These are phyloP conservation scores for Hypolimnas misippus DNA, from an alignment of 2,888 invertebrate genomes.

Conservation along the genomic window DNA sequence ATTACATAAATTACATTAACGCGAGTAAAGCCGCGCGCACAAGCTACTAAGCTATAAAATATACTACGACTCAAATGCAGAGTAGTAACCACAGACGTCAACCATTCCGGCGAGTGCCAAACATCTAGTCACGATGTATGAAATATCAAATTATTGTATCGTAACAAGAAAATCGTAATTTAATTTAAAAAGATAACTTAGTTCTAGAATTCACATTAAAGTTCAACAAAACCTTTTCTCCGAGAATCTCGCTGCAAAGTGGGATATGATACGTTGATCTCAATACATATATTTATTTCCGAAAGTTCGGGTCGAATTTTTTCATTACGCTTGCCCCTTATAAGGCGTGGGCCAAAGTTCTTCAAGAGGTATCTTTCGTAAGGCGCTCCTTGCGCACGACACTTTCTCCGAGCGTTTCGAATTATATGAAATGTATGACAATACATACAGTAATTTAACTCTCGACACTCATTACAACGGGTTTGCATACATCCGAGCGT, in stretches of 20 bases:
- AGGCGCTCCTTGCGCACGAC: constrained; percentile 68
- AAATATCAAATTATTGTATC: too few species aligned
- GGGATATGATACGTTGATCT: constrained; percentile 29
- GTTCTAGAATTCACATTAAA: constrained; percentile 2
- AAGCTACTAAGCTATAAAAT: too few species aligned
- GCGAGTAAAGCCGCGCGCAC: too few species aligned
- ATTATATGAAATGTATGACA: constrained; percentile 60
- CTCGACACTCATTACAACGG: constrained; percentile 34
- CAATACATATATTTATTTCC: constrained; percentile 36
- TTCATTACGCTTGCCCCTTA: constrained; percentile 40
- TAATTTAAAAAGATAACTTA: not conserved
- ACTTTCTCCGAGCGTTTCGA: constrained; percentile 70
- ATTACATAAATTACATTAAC: too few species aligned
- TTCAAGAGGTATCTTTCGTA: constrained; percentile 65
- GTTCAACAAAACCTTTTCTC: not conserved
- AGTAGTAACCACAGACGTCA: too few species aligned
- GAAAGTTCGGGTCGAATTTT: constrained; percentile 37
- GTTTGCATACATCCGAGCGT: constrained; percentile 22
- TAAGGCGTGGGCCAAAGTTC: constrained; percentile 42
- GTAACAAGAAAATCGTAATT: not conserved
- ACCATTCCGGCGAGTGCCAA: too few species aligned
- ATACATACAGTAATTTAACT: constrained; percentile 42
- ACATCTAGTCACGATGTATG: too few species aligned
- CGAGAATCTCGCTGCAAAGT: constrained; percentile 11
- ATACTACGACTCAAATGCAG: too few species aligned